These are phyloP conservation scores for Whitmania pigra DNA, from an alignment of 1,140 invertebrate genomes.

Conservation along the genomic window DNA sequence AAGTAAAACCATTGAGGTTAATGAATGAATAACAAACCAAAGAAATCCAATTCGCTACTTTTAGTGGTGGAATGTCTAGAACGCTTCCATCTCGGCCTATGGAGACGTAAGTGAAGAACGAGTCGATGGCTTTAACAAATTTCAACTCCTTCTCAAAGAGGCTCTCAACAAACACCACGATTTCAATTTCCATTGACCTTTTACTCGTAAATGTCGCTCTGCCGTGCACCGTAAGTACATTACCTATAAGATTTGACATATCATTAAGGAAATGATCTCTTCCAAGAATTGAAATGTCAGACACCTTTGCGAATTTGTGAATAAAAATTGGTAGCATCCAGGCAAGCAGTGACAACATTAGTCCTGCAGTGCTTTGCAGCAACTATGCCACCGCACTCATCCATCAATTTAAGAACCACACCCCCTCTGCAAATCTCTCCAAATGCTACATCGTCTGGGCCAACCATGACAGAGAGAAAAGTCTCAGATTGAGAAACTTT, in stretches of 20 bases:
- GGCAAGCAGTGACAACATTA: slow-evolving; percentile 24
- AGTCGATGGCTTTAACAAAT: slow-evolving; percentile 12
- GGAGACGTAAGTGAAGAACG: slow-evolving; percentile 21
- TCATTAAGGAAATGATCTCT: neutral
- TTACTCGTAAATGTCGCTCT: slow-evolving; percentile 14
- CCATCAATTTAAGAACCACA: slow-evolving; percentile 25
- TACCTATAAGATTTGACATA: neutral
- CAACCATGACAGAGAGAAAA: slow-evolving; percentile 19
- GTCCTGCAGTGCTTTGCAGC: slow-evolving; percentile 24
- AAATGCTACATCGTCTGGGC: slow-evolving; percentile 14
- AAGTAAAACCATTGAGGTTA: neutral
- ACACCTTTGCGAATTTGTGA: slow-evolving; percentile 16
- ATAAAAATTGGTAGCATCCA: slow-evolving; percentile 25
- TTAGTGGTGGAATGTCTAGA: neutral
- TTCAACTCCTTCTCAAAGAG: slow-evolving; percentile 12
- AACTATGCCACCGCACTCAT: slow-evolving; percentile 24
- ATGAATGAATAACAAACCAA: neutral
- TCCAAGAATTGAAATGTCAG: neutral
- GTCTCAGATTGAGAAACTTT: slow-evolving; percentile 23
- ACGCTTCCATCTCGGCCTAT: slow-evolving; percentile 3
- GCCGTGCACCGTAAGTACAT: slow-evolving; percentile 8
- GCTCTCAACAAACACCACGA: slow-evolving; percentile 10
- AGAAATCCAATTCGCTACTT: slow-evolving; percentile 4
- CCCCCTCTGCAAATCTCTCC: slow-evolving; percentile 15
- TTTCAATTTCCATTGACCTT: slow-evolving; percentile 17